A percentile compares a stretch with the other conserved stretches of the same genome.
Conservation (phyloP, 1,140 invertebrate genomes). For the Paraescarpia echinospica region DNA sequence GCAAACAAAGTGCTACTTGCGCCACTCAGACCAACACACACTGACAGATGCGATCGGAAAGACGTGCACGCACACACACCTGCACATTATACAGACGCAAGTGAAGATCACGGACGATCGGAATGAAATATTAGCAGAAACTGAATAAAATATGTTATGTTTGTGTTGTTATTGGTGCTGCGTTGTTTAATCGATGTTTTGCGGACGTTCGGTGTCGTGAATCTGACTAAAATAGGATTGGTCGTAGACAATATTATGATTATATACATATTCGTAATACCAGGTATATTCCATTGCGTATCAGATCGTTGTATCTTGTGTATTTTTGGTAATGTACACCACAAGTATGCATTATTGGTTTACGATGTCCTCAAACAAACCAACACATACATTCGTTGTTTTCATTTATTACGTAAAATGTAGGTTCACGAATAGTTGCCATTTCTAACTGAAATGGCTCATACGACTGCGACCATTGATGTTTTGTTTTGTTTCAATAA, state of each 20-base stretch:
- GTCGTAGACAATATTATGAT: no score
- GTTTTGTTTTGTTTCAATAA: no score
- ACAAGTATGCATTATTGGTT: neutral
- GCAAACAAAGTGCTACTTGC: neutral
- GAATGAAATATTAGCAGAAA: neutral
- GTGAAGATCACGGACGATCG: neutral
- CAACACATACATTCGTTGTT: neutral
- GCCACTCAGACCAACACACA: neutral
- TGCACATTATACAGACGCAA: neutral
- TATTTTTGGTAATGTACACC: neutral
- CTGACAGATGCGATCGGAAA: neutral
- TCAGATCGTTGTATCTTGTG: neutral
- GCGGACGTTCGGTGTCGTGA: no score
- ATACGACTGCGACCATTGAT: no score
- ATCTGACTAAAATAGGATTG: no score
- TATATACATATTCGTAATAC: no score
- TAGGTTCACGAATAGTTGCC: no score
- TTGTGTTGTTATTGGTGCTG: neutral
- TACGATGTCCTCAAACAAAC: neutral
- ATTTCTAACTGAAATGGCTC: no score
- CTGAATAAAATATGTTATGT: neutral
- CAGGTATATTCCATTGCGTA: neutral
- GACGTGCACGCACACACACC: neutral
- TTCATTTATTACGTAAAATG: no score
- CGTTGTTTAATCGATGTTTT: neutral